Evolutionary conservation across 2,797 vertebrate species (phyloP), one percentile per base, ranked within the genome.

Genomic region (Steatocranus sp.): DNA sequence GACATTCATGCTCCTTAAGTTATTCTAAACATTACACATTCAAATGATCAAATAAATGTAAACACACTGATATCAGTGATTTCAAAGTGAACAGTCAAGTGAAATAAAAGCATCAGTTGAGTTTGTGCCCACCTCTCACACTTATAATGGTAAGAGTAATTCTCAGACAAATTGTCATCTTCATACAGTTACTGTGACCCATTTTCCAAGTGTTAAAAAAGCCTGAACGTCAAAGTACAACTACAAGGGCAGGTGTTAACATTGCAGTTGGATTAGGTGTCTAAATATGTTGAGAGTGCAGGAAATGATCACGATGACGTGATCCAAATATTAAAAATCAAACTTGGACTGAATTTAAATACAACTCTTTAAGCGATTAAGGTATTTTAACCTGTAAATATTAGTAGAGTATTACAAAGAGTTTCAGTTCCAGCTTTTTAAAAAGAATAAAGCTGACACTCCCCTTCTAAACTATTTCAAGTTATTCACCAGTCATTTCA

Each of bases 291-390:
- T 8, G 1, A 25, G 63, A 68, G 20, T 17, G 36, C 63, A 41
- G 63, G 63, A 68, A 43, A 17, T 15, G 20, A 10, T 41, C 36
- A 41, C 1, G 7, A 23, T 41, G 20, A 23, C 0, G 0, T 27
- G 14, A 70, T 11, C 38, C 23, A 70, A 43, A 46, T 0, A 46
- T 46, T 46, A 0, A 5, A 1, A 25, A 46, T 46, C 63, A 17
- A 68, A 68, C 38, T 43, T 17, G 9, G 38, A 68, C 36, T 17
- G 5, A 41, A 43, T 27, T 43, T 68, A 43, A 68, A 58, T 36
- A 7, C 0, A 43, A 43, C 23, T 11, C 15, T 70, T 70, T 43
- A 25, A 1, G 23, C 43, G 14, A 20, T 61, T 2, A 20, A 36
- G 14, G 4, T 68, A 25, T 2, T 43, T 43, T 11, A 27, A 70